Base-by-base conservation (phyloP, 2,888 invertebrate species). In the Harpagoxenus sublaevis region DNA sequence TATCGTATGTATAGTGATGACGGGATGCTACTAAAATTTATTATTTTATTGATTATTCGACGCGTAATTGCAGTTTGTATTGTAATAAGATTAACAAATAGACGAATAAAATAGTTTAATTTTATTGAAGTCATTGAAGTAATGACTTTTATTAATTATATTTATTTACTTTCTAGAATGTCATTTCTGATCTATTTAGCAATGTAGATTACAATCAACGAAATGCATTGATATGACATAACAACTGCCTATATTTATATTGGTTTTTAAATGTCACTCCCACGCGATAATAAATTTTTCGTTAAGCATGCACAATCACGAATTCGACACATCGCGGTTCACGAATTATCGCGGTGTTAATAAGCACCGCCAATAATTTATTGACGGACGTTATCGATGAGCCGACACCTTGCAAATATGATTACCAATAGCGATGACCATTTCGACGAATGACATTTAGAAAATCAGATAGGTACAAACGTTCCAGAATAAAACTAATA, bases 321-420 rank as follows among this genome's bases (percentile, higher is more conserved):
- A 23, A n/a, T 57, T 57, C 42, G 70, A 57, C 57, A 78, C 45
- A 70, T 78, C 57, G 70, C 45, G n/a, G 45, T 70, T 78, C 55
- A 31, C 70, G 57, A 57, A 78, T 78, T 70, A 57, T 78, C 28
- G 57, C 39, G 45, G 57, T 57, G 31, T 31, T 31, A 70, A 70
- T 78, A 78, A 78, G 70, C 45, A 70, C 78, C 70, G 45, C 45
- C 55, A 78, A 78, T 78, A 78, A 78, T 70, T 78, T 70, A 78
- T 78, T 70, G 71, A 70, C 55, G n/a, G 28, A 68, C 70, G 78
- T 78, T 78, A 78, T 78, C 78, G 35, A 70, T 57, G 78, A 45
- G 55, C 28, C 55, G 42, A 78, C 78, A 78, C 78, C 78, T 78
- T 78, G 78, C 55, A 78, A 57, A 78, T 78, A 45, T 35, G 57